Percentiles rank a stretch among this genome's conserved stretches.
Evolutionary conservation across 1,140 invertebrate genomes (phyloP).

Genomic region (Drosophila pseudoobscura): DNA sequence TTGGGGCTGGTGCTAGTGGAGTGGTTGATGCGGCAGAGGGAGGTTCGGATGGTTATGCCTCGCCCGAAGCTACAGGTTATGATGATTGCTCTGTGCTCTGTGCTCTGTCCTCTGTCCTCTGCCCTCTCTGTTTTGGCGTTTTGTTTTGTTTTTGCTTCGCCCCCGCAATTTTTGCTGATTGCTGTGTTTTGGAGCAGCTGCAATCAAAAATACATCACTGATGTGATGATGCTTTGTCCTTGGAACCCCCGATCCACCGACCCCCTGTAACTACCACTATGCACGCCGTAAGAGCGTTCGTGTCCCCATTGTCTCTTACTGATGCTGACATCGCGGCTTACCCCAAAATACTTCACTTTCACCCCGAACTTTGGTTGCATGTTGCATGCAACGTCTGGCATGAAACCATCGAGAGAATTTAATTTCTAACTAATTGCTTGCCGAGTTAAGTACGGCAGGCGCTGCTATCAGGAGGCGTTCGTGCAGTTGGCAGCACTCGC

Average conservation of each 20-base stretch:
- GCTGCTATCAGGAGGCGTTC: constrained; percentile 36
- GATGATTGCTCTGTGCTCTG: constrained; percentile 52
- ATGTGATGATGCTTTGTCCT: constrained; percentile 15
- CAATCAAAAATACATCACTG: constrained; percentile 74
- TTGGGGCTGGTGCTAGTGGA: not conserved
- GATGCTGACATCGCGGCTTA: constrained; percentile 52
- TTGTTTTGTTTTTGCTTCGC: constrained; percentile 58
- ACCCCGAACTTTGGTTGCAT: constrained; percentile 60
- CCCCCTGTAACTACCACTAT: not conserved
- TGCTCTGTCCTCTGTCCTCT: constrained; percentile 15
- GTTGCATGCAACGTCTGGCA: constrained; percentile 58
- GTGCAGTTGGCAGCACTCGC: constrained; percentile 48
- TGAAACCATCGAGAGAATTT: constrained; percentile 55
- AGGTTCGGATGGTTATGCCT: constrained; percentile 31
- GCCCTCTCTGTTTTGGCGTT: constrained; percentile 43
- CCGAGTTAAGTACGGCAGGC: constrained; percentile 40
- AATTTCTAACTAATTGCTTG: constrained; percentile 76
- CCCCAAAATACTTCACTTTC: constrained; percentile 55
- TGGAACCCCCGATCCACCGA: too few relatives aligned
- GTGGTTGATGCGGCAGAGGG: not conserved
- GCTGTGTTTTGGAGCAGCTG: constrained; percentile 58
- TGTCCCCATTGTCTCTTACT: constrained; percentile 51
- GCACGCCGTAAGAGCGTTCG: constrained; percentile 1
- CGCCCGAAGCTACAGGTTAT: constrained; percentile 79
- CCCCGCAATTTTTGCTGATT: constrained; percentile 69